phyloP scores from a whole-genome alignment of 2,113 vertebrate species.

The Sebastes schlegelii region DNA sequence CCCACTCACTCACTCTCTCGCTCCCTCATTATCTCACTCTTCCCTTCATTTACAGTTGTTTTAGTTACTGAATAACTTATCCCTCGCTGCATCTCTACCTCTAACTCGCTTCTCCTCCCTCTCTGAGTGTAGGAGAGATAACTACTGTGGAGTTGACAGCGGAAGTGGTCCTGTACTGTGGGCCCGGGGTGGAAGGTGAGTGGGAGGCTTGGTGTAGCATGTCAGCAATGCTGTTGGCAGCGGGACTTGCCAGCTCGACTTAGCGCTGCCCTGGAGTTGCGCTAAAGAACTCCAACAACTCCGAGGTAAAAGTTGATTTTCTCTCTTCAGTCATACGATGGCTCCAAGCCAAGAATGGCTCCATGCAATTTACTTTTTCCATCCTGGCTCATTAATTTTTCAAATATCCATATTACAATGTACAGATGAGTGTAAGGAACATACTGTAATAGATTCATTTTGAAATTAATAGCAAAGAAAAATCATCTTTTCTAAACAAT shows the following conservation, averaged over 20 bases:
- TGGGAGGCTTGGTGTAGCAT: slow-evolving; percentile 70
- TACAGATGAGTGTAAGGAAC: not conserved
- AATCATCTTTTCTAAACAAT: slow-evolving; percentile 11
- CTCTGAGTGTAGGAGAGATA: slow-evolving; percentile 60
- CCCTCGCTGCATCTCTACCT: slow-evolving; percentile 33
- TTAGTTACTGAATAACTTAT: slow-evolving; percentile 59
- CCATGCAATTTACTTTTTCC: slow-evolving; percentile 11
- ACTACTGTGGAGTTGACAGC: slow-evolving; percentile 66
- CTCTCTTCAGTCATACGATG: slow-evolving; percentile 36
- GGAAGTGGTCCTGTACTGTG: slow-evolving; percentile 66
- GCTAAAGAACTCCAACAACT: slow-evolving; percentile 63
- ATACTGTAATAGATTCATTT: slow-evolving; percentile 8
- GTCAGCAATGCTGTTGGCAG: slow-evolving; percentile 73
- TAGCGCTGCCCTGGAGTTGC: slow-evolving; percentile 56
- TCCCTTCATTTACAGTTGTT: slow-evolving; percentile 58
- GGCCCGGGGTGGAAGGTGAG: slow-evolving; percentile 74
- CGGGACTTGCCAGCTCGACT: slow-evolving; percentile 66
- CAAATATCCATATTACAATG: not conserved
- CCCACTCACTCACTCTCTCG: slow-evolving; percentile 25
- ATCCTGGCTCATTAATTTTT: slow-evolving; percentile 19
- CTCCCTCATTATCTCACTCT: slow-evolving; percentile 63
- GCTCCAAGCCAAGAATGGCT: slow-evolving; percentile 33
- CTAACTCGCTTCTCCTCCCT: slow-evolving; percentile 41
- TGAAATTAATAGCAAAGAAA: not conserved
- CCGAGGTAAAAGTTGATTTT: slow-evolving; percentile 61